Evolutionary conservation across 2,888 invertebrate species (phyloP).

Genomic region (Drosophila macrothrix): DNA sequence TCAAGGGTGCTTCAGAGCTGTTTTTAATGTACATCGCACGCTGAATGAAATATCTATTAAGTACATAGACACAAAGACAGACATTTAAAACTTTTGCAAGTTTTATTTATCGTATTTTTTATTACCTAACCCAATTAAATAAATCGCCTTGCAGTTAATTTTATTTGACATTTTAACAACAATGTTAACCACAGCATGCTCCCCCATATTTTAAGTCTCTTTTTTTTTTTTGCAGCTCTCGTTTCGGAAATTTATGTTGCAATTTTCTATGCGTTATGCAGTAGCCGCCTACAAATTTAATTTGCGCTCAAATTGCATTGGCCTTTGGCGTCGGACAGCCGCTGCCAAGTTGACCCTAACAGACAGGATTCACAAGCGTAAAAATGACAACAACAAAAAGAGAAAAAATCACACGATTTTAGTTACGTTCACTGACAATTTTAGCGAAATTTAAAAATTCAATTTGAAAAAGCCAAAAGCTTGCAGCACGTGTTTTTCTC

Average conservation of each 20-base stretch:
- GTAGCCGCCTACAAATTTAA: slow-evolving; percentile 52
- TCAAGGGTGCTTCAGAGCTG: background rate
- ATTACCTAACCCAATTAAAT: slow-evolving; percentile 40
- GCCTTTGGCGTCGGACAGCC: slow-evolving; percentile 53
- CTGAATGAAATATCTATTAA: slow-evolving; percentile 3
- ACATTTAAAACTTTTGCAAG: background rate
- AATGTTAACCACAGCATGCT: slow-evolving; percentile 68
- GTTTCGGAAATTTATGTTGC: slow-evolving; percentile 62
- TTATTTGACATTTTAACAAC: slow-evolving; percentile 63
- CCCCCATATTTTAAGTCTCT: slow-evolving; percentile 34
- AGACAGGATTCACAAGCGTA: slow-evolving; percentile 23
- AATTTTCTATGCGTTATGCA: slow-evolving; percentile 70
- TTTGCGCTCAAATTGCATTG: slow-evolving; percentile 65
- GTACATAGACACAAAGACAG: background rate
- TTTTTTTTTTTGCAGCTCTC: slow-evolving; percentile 2
- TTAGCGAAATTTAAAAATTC: slow-evolving; percentile 69
- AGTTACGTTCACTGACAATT: slow-evolving; percentile 39
- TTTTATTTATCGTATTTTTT: background rate
- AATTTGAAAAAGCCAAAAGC: slow-evolving; percentile 60
- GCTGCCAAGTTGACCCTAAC: slow-evolving; percentile 63
- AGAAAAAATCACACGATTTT: slow-evolving; percentile 8
- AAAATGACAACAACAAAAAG: background rate
- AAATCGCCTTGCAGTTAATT: slow-evolving; percentile 67
- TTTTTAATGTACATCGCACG: slow-evolving; percentile 9
- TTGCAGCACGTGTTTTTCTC: slow-evolving; percentile 27